Evolutionary conservation across 1,140 invertebrate species (phyloP).

Genomic region (Calliphora vicina): DNA sequence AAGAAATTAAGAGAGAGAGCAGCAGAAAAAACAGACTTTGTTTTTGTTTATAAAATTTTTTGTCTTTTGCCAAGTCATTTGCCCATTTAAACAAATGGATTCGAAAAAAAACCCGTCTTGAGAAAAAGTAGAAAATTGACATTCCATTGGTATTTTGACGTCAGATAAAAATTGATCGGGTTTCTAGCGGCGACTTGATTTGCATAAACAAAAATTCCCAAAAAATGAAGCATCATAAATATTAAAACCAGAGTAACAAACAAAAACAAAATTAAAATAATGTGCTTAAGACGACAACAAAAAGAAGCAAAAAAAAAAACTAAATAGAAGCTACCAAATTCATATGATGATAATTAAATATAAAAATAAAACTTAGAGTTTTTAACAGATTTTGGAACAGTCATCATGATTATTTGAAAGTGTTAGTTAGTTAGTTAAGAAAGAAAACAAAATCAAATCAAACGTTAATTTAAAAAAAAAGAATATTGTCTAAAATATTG

Average conservation of each 20-base stretch:
- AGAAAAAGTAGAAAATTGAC: slow-evolving; percentile 6
- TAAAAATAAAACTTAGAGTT: slow-evolving; percentile 32
- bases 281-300: too few species aligned
- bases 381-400: slow-evolving; percentile 3
- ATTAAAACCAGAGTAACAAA: not conserved
- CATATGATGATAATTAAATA: not conserved
- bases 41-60: too few species aligned
- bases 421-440: slow-evolving; percentile 1
- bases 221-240: not conserved
- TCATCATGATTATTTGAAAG: slow-evolving; percentile 25
- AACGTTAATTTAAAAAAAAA: too few species aligned
- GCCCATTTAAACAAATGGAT: not conserved
- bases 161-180: not conserved
- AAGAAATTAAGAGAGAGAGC: not conserved
- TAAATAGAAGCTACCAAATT: not conserved
- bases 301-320: not conserved
- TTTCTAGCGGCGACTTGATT: not conserved
- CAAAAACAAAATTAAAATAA: not conserved
- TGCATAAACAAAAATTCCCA: not conserved
- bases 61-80: too few species aligned
- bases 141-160: not conserved
- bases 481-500: too few species aligned
- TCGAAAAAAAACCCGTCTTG: not conserved
- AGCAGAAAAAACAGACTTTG: too few species aligned
- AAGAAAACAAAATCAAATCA: not conserved